phyloP scores from a whole-genome alignment of 2,888 invertebrate genomes.

The Nycteola revayana region DNA sequence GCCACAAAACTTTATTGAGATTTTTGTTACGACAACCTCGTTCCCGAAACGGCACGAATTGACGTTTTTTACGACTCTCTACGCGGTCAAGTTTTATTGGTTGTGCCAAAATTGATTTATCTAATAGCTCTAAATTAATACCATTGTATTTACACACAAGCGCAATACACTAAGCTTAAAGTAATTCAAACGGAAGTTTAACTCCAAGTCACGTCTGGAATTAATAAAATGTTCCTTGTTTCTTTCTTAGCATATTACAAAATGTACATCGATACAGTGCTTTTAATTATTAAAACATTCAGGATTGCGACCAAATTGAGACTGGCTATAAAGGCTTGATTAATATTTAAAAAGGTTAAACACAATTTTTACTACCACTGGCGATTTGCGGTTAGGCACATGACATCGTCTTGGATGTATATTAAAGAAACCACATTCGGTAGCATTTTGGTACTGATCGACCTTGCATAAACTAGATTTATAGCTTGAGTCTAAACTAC shows the following conservation, averaged over 20 bases:
- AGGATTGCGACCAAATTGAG: no score
- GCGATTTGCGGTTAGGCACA: constrained; percentile 23
- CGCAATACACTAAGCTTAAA: constrained; percentile 1
- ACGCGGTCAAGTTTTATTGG: constrained; percentile 25
- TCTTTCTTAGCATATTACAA: neutral
- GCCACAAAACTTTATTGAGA: constrained; percentile 29
- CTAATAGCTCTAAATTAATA: constrained; percentile 15
- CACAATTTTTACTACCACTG: no score
- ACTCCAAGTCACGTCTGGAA: constrained; percentile 14
- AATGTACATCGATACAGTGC: no score
- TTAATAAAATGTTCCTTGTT: constrained; percentile 6
- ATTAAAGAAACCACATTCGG: constrained; percentile 40
- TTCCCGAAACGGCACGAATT: constrained; percentile 27
- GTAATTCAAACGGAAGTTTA: constrained; percentile 17
- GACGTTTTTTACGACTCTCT: constrained; percentile 24
- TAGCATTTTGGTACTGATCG: constrained; percentile 54
- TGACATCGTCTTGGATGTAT: constrained; percentile 19
- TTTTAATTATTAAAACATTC: no score
- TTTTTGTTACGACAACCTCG: constrained; percentile 27
- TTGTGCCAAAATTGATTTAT: constrained; percentile 22
- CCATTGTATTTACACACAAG: constrained; percentile 6
- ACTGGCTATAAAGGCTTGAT: no score
- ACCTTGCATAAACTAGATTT: constrained; percentile 67
- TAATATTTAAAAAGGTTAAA: no score
- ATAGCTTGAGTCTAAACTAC: no score